Conservation (phyloP, 2,888 invertebrate genomes). For the Conops quadrifasciatus region DNA sequence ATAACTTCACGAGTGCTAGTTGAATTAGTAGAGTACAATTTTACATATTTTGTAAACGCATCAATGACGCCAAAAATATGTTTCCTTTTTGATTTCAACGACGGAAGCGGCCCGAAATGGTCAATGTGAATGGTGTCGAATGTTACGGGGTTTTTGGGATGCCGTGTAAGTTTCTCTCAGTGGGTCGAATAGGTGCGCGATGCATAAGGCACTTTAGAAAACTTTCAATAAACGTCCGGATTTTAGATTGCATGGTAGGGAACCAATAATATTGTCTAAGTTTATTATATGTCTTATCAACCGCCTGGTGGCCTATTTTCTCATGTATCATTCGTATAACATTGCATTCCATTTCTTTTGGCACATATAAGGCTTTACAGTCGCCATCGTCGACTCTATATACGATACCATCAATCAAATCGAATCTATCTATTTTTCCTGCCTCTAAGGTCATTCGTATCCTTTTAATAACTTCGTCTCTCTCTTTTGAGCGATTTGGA, state of each 20-base stretch:
- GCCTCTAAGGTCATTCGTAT: not conserved
- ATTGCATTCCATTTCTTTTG: slow-evolving; percentile 8
- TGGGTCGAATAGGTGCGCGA: not conserved
- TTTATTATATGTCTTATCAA: slow-evolving; percentile 7
- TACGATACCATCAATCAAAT: not conserved
- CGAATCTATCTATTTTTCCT: not conserved
- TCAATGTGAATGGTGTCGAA: slow-evolving; percentile 35
- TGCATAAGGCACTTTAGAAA: not conserved
- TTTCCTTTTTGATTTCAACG: slow-evolving; percentile 27
- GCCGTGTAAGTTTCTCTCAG: slow-evolving; percentile 27
- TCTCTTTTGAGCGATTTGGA: slow-evolving; percentile 42
- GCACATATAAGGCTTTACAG: not conserved
- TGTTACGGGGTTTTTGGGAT: slow-evolving; percentile 28
- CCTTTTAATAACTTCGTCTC: slow-evolving; percentile 33
- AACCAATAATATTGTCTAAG: not conserved
- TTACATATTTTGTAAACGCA: slow-evolving; percentile 19
- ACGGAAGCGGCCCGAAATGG: slow-evolving; percentile 23
- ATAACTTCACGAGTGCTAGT: slow-evolving; percentile 29
- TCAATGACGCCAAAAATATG: slow-evolving; percentile 24
- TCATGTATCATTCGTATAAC: slow-evolving; percentile 12
- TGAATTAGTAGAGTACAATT: slow-evolving; percentile 27
- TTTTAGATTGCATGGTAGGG: not conserved
- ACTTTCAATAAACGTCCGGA: not conserved
- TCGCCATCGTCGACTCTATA: not conserved
- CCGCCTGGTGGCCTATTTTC: slow-evolving; percentile 5